These are phyloP conservation scores for Ryuthela nishihirai DNA, from an alignment of 2,888 invertebrate species.

Conservation along the genomic window DNA sequence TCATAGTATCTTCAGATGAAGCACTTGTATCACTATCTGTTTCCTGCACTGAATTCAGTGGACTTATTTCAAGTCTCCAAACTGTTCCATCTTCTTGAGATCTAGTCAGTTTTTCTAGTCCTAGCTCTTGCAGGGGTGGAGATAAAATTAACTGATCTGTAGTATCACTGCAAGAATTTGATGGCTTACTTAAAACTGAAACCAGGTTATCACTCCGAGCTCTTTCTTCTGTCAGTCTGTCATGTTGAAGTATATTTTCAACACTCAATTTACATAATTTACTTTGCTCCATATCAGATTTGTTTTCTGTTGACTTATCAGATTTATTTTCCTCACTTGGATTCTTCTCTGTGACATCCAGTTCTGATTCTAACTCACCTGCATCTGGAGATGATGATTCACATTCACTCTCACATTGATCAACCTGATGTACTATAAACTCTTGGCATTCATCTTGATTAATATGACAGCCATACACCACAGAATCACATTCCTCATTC, in stretches of 20 bases:
- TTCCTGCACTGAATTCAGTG: slow-evolving; percentile 39
- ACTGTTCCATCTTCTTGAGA: slow-evolving; percentile 24
- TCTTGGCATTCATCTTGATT: slow-evolving; percentile 16
- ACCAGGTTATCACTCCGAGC: too few relatives aligned
- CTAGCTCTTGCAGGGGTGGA: slow-evolving; percentile 32
- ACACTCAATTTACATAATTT: slow-evolving; percentile 22
- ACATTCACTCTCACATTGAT: slow-evolving; percentile 31
- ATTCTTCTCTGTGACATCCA: neutral
- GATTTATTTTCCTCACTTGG: neutral
- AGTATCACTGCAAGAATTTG: too few relatives aligned
- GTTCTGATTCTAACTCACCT: slow-evolving; percentile 16
- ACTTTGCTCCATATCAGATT: slow-evolving; percentile 1
- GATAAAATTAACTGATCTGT: slow-evolving; percentile 13
- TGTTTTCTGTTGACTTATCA: neutral
- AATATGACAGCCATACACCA: neutral
- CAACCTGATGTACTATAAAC: slow-evolving; percentile 32
- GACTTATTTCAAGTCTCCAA: slow-evolving; percentile 39
- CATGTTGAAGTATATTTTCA: slow-evolving; percentile 30
- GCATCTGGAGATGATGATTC: too few relatives aligned
- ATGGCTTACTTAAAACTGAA: too few relatives aligned
- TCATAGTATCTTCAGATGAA: slow-evolving; percentile 43
- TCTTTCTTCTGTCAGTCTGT: slow-evolving; percentile 29
- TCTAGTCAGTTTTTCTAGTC: slow-evolving; percentile 22
- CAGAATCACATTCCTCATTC: slow-evolving; percentile 7
- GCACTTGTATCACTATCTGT: slow-evolving; percentile 40